phyloP scores from a whole-genome alignment of 2,797 vertebrate species.

The Furcifer pardalis region DNA sequence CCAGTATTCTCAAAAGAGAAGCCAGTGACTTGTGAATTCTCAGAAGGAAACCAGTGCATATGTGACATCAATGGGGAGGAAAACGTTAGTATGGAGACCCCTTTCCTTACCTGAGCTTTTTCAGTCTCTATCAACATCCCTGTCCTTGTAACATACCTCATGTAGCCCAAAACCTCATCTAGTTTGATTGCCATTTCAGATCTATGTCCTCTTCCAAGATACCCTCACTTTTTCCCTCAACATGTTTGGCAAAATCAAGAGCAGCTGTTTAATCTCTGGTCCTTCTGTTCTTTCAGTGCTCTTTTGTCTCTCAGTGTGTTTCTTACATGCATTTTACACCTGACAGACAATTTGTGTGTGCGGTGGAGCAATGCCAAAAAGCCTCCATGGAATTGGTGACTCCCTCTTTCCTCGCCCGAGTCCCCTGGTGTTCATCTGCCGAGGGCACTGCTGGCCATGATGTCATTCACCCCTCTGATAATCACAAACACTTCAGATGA shows the following conservation, averaged over 20 bases:
- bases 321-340: conserved; percentile 16
- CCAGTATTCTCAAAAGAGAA: neutral
- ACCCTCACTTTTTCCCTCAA: neutral
- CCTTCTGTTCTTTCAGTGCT: neutral
- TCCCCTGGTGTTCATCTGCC: conserved; percentile 39
- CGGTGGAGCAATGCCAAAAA: conserved; percentile 17
- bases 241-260: neutral
- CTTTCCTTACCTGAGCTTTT: neutral
- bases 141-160: neutral
- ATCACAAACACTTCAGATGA: conserved; percentile 54
- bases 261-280: conserved; percentile 13
- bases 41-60: neutral
- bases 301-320: conserved; percentile 15
- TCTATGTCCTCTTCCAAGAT: neutral
- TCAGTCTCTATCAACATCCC: neutral
- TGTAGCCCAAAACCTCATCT: neutral
- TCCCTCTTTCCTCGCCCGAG: neutral
- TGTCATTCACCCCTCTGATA: conserved; percentile 32
- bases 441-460: conserved; percentile 33
- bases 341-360: conserved; percentile 35
- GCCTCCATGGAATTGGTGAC: conserved; percentile 18
- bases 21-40: neutral
- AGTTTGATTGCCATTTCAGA: neutral
- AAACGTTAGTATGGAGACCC: neutral
- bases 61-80: neutral